Evolutionary conservation across 2,797 vertebrate species (phyloP).

Genomic region (Amblyraja radiata): DNA sequence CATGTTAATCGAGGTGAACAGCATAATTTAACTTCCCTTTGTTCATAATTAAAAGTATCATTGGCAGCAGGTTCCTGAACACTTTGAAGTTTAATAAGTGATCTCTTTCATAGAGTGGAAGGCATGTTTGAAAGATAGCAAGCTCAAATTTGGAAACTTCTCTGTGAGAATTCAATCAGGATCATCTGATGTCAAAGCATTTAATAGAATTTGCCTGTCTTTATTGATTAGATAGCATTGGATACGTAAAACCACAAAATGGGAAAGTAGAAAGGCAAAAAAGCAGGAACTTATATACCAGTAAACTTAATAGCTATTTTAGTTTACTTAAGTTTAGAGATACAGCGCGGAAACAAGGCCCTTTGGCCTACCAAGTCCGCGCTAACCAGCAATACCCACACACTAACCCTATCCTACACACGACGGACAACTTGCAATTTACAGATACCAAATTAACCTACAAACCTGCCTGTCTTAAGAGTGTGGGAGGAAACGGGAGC

Average conservation of each 20-base stretch:
- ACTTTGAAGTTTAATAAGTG: constrained; percentile 10
- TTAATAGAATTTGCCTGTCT: neutral
- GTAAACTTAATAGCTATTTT: no score
- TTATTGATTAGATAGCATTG: neutral
- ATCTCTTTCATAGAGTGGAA: neutral
- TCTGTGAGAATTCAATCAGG: constrained; percentile 16
- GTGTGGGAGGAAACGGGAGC: no score
- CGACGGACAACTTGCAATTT: no score
- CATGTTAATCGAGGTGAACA: neutral
- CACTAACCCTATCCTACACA: no score
- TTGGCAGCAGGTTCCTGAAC: neutral
- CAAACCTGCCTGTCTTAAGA: no score
- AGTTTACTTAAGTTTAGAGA: no score
- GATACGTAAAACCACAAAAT: neutral
- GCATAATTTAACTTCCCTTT: neutral
- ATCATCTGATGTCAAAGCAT: constrained; percentile 15
- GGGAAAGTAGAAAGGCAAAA: no score
- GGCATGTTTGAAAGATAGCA: neutral
- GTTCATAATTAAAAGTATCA: neutral
- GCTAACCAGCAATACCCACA: no score
- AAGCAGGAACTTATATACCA: no score
- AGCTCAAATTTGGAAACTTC: neutral
- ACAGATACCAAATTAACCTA: no score
- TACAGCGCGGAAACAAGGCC: no score
- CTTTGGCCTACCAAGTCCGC: no score